Evolutionary conservation across 92 coral and sea anemone genomes (phyloP).

Genomic region (Actinostola sp.): DNA sequence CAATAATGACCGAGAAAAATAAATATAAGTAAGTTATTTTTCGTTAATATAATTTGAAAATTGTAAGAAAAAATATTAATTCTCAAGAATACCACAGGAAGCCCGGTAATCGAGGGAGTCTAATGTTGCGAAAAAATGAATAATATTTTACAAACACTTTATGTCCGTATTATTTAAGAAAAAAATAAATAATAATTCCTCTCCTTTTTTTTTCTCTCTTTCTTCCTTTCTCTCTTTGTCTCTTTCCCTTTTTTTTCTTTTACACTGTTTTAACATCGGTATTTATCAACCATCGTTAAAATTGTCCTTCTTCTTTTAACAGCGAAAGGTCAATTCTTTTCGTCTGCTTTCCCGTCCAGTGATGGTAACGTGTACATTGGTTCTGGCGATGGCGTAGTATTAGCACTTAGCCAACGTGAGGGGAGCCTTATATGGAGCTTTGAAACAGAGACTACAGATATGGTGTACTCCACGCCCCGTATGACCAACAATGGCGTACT

Average conservation of each 20-base stretch:
- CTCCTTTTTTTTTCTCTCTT: no score
- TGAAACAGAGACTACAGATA: constrained; percentile 64
- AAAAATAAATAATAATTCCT: no score
- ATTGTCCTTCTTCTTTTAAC: neutral
- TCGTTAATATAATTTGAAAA: neutral
- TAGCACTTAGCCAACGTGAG: constrained; percentile 77
- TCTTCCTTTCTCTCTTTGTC: neutral
- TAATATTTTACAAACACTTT: no score
- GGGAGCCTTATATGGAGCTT: constrained; percentile 83
- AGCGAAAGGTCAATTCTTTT: constrained; percentile 80
- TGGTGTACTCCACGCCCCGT: constrained; percentile 83
- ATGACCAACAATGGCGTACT: constrained; percentile 78
- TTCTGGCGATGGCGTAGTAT: constrained; percentile 82
- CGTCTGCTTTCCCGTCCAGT: constrained; percentile 82
- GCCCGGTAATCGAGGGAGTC: neutral
- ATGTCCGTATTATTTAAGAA: no score
- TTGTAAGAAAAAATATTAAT: neutral
- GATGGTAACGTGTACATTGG: constrained; percentile 89
- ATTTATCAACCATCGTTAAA: neutral
- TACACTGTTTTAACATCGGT: neutral
- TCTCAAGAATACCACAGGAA: constrained; percentile 15
- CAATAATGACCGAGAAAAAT: no score
- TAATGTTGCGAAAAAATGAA: no score
- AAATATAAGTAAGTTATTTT: no score
- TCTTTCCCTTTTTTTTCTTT: neutral